Conservation (phyloP, 2,888 invertebrate species). For the Microctonus hyperodae region DNA sequence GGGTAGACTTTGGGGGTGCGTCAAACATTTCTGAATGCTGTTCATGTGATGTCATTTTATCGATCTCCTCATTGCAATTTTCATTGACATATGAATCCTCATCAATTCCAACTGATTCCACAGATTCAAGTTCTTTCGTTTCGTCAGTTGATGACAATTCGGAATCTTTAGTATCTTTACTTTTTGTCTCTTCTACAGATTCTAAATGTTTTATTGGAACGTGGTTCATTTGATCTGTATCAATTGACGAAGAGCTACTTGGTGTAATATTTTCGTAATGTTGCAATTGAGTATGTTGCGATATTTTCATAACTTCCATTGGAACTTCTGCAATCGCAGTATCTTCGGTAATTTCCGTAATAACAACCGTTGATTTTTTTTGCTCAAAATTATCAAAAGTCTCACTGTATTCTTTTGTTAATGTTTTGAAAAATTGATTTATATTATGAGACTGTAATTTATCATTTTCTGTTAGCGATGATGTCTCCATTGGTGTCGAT, state of each 20-base stretch:
- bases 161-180: neutral
- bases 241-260: too few relatives aligned
- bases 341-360: slow-evolving; percentile 18
- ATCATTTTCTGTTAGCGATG: neutral
- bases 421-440: neutral
- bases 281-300: neutral
- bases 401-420: neutral
- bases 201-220: neutral
- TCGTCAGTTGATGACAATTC: neutral
- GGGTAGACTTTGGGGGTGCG: neutral
- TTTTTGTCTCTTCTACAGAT: neutral
- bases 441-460: neutral
- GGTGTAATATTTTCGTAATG: neutral
- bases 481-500: neutral
- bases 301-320: neutral
- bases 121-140: neutral
- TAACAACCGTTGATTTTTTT: slow-evolving; percentile 10
- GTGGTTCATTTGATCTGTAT: neutral
- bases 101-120: neutral
- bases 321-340: neutral
- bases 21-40: too few relatives aligned
- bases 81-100: too few relatives aligned
- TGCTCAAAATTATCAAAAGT: neutral
- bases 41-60: neutral
- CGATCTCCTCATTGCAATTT: neutral